Evolutionary conservation across 2,888 invertebrate genomes (phyloP).

Genomic region (Parnassius apollo): DNA sequence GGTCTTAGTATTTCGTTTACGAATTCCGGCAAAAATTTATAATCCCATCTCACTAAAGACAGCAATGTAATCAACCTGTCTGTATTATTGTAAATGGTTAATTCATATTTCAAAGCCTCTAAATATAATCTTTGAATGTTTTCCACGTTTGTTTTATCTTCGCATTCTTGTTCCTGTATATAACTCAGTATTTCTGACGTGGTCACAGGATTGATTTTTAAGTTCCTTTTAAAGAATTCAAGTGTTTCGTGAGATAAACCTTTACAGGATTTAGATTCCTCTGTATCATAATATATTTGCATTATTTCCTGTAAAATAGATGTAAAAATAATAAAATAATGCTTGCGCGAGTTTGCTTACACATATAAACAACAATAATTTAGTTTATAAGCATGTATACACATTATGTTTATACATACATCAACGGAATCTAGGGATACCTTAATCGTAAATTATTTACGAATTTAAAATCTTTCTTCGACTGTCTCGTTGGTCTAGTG

Average conservation of each 20-base stretch:
- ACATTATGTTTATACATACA: too few relatives aligned
- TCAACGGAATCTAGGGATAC: too few relatives aligned
- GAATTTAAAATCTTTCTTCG: too few relatives aligned
- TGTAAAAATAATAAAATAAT: background rate
- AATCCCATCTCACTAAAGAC: constrained; percentile 61
- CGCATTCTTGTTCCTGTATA: constrained; percentile 46
- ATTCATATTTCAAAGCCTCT: constrained; percentile 58
- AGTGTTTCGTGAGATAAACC: constrained; percentile 54
- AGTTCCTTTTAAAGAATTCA: constrained; percentile 66
- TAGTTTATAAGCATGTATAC: too few relatives aligned
- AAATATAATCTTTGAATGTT: constrained; percentile 61
- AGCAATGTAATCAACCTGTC: constrained; percentile 63
- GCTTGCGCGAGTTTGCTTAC: too few relatives aligned
- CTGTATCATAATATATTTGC: constrained; percentile 54
- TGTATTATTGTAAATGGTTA: constrained; percentile 50
- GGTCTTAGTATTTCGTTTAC: constrained; percentile 54
- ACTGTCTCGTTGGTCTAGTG: too few relatives aligned
- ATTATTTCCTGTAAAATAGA: constrained; percentile 61
- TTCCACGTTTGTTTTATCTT: constrained; percentile 42
- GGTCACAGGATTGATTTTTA: constrained; percentile 69
- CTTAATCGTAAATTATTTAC: too few relatives aligned
- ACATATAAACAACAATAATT: too few relatives aligned
- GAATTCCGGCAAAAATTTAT: constrained; percentile 52
- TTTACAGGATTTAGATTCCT: constrained; percentile 52
- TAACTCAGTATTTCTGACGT: constrained; percentile 54